A percentile compares a stretch with the other conserved stretches of the same genome.
phyloP scores from a whole-genome alignment of 2,797 vertebrate species.

The Taenioides sp. region DNA sequence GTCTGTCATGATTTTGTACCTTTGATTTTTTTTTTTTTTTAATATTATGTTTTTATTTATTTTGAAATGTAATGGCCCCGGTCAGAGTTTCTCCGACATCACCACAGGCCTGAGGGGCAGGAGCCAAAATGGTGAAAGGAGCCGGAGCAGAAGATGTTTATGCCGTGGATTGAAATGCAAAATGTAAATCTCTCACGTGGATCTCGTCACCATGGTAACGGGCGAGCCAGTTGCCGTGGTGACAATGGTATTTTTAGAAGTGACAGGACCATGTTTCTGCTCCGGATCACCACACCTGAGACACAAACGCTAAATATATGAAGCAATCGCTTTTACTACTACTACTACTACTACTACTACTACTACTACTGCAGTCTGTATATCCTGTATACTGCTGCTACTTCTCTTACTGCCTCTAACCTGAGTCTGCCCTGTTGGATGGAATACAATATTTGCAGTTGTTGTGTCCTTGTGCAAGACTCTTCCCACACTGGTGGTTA shows the following conservation, averaged over 20 bases:
- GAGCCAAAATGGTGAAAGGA: neutral
- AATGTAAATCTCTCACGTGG: slow-evolving; percentile 2
- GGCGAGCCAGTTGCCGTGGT: slow-evolving; percentile 5
- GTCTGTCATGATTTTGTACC: neutral
- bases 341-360: neutral
- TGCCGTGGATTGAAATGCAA: neutral
- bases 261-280: neutral
- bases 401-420: neutral
- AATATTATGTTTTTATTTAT: no score
- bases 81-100: no score
- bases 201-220: neutral
- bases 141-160: neutral
- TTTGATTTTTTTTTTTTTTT: neutral
- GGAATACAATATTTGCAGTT: no score
- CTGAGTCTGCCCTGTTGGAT: no score
- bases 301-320: neutral
- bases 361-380: neutral
- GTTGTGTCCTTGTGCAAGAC: no score
- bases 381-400: neutral
- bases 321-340: neutral
- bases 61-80: no score
- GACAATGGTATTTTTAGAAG: slow-evolving; percentile 11
- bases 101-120: no score
- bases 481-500: no score
- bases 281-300: neutral